phyloP scores from a whole-genome alignment of 1,140 invertebrate genomes.

The Tetraneura akinire region DNA sequence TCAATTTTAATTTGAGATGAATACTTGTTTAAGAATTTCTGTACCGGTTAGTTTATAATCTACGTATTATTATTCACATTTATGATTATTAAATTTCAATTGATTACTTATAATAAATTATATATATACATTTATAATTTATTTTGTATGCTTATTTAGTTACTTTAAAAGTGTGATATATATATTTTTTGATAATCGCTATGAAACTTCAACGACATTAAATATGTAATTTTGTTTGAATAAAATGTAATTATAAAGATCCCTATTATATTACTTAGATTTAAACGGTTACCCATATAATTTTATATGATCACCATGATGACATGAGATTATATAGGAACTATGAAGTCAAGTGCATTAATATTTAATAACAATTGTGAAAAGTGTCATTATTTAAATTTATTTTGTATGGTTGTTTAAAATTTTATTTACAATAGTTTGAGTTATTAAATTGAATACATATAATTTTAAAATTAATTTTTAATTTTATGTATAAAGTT shows the following conservation, averaged over 20 bases:
- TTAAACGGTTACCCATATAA: constrained; percentile 1
- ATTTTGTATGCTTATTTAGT: not conserved
- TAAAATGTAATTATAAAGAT: constrained; percentile 9
- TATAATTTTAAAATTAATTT: no score
- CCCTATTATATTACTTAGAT: not conserved
- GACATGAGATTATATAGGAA: not conserved
- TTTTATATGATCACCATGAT: not conserved
- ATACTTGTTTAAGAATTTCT: no score
- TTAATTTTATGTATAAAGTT: no score
- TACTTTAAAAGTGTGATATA: not conserved
- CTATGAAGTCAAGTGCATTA: constrained; percentile 10
- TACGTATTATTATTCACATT: no score
- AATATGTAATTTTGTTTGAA: not conserved
- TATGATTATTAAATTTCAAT: no score
- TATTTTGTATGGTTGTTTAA: not conserved
- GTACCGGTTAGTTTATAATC: no score
- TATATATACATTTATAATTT: no score
- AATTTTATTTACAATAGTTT: no score
- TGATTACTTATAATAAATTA: no score
- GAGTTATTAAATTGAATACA: no score
- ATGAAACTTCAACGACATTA: not conserved
- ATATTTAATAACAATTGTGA: not conserved
- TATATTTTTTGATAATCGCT: not conserved
- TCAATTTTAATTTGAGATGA: no score
- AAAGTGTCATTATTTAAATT: not conserved